These are phyloP conservation scores for Lepidostoma basale DNA, from an alignment of 1,140 invertebrate genomes.

Conservation along the genomic window DNA sequence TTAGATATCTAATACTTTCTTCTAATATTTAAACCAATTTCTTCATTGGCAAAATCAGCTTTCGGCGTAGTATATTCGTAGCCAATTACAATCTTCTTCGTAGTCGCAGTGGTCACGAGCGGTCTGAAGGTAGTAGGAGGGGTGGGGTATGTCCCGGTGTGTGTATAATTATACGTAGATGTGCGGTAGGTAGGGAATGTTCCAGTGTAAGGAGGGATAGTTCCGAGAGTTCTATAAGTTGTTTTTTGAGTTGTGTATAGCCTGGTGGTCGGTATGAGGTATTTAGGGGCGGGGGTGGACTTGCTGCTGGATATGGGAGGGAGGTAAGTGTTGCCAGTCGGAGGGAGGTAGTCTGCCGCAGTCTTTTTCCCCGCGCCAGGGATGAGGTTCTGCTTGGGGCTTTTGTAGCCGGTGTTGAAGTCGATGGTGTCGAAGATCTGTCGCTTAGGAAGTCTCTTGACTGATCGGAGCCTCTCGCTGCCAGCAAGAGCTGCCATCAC, in stretches of 20 bases:
- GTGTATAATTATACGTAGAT: not conserved
- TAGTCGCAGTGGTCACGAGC: not conserved
- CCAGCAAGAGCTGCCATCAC: not conserved
- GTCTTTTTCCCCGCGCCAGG: not conserved
- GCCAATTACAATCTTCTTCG: not conserved
- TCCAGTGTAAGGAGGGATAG: not conserved
- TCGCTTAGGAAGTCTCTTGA: not conserved
- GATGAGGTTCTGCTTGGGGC: not conserved
- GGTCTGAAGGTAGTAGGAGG: not conserved
- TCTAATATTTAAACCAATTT: too few relatives aligned
- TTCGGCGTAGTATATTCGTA: not conserved
- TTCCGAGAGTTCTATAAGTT: not conserved
- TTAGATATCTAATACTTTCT: too few relatives aligned
- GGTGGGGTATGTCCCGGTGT: not conserved
- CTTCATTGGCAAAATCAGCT: not conserved
- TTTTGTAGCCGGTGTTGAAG: not conserved
- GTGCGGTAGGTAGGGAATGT: not conserved
- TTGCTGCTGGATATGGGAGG: not conserved
- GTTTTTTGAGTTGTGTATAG: not conserved
- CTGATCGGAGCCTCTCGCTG: too few relatives aligned
- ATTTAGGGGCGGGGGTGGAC: conserved; percentile 3
- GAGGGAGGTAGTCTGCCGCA: not conserved
- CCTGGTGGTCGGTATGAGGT: not conserved
- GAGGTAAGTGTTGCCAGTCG: not conserved
- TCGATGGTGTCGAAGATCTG: conserved; percentile 1